A percentile compares a stretch with the other conserved stretches of the same genome.
Evolutionary conservation across 2,888 invertebrate species (phyloP).

Genomic region (Ophion costatus): DNA sequence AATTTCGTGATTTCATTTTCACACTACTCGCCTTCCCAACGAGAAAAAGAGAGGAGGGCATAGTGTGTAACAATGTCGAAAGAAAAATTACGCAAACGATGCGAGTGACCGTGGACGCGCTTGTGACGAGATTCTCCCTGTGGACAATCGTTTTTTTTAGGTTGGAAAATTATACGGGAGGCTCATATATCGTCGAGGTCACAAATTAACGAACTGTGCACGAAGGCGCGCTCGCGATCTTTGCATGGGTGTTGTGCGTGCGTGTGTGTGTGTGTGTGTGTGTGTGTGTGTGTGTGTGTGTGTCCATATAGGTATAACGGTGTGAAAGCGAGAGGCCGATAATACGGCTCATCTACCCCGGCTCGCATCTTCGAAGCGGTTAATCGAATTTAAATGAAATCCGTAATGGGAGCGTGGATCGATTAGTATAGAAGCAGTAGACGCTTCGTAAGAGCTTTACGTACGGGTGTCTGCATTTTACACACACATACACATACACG

Average conservation of each 20-base stretch:
- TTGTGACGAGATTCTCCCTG: neutral
- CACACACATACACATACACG: neutral
- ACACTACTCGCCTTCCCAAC: no score
- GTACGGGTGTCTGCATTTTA: neutral
- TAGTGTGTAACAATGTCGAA: no score
- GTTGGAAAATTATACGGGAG: constrained; percentile 26
- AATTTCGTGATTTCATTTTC: no score
- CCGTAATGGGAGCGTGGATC: constrained; percentile 67
- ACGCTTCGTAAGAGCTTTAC: constrained; percentile 17
- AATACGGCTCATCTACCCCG: constrained; percentile 64
- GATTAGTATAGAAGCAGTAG: constrained; percentile 62
- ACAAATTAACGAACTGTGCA: constrained; percentile 52
- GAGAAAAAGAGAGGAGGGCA: no score
- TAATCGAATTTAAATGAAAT: constrained; percentile 77
- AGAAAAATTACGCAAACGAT: no score
- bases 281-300: neutral
- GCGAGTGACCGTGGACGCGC: no score
- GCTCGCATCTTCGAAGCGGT: constrained; percentile 66
- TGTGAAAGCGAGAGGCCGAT: constrained; percentile 57
- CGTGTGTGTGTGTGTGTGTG: no score
- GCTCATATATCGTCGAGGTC: constrained; percentile 12
- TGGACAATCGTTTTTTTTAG: neutral
- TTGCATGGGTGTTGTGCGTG: neutral
- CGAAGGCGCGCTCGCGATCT: constrained; percentile 7
- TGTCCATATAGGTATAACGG: constrained; percentile 9